Evolutionary conservation across 2,113 vertebrate species (phyloP).

Genomic region (Menidia beryllina): DNA sequence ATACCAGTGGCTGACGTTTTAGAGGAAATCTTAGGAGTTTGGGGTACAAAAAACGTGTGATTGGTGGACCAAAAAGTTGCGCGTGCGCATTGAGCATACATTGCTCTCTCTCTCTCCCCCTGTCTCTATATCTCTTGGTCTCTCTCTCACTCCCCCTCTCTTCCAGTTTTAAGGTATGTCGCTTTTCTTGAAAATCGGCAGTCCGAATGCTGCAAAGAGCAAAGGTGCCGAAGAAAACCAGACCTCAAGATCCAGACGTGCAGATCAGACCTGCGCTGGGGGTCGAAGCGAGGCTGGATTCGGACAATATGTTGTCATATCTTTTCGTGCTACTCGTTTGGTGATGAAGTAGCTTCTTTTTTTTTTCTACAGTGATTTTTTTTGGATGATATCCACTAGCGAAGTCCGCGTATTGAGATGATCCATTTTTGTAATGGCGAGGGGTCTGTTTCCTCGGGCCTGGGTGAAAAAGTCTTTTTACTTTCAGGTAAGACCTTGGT

Average conservation of each 20-base stretch:
- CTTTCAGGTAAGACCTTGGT: constrained; percentile 84
- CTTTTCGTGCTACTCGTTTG: background rate
- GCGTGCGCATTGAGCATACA: constrained; percentile 61
- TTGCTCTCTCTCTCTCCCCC: background rate
- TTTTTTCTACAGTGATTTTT: constrained; percentile 18
- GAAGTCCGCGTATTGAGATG: constrained; percentile 86
- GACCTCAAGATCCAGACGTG: background rate
- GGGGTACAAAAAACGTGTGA: background rate
- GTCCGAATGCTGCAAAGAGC: constrained; percentile 43
- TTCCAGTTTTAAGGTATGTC: constrained; percentile 57
- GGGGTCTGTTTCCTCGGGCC: constrained; percentile 90
- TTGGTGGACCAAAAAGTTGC: constrained; percentile 15
- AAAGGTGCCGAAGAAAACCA: constrained; percentile 19
- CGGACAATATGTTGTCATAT: background rate
- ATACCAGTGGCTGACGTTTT: no score
- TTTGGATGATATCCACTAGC: constrained; percentile 58
- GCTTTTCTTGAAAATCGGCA: constrained; percentile 44
- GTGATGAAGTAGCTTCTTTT: constrained; percentile 22
- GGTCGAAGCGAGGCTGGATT: background rate
- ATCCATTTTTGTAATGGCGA: constrained; percentile 91
- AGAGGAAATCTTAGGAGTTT: no score
- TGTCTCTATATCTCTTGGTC: no score
- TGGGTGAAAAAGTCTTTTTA: constrained; percentile 90
- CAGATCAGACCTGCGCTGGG: background rate
- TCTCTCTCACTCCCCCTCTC: background rate